Base-by-base conservation (phyloP, 2,888 invertebrate genomes). In the Eulithis testata region DNA sequence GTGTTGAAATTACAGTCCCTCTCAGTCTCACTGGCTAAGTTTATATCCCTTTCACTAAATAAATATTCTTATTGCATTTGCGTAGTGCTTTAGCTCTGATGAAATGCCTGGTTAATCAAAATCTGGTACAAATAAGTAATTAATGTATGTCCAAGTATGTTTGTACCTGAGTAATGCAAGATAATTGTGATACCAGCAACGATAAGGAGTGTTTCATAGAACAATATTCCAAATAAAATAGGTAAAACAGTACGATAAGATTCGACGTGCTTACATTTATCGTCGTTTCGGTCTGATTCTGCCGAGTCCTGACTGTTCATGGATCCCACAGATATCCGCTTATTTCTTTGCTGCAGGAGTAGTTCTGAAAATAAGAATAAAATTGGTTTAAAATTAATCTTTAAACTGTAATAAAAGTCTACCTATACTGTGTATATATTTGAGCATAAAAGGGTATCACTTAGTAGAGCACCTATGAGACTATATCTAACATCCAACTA, bases 291-390 rank as follows among this genome's bases (percentile, higher is more conserved):
- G 44, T 88, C 88, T 3, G 86, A 87, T 53, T 88, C 90, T 3
- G 75, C 81, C 0, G 91, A 91, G 36, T 84, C 85, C 71, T 91
- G 87, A 54, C 91, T 91, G 75, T 88, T 88, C 87, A 90, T 90
- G 11, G 93, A 93, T 31, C 82, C 85, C 79, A 89, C 86, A 1
- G 93, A 93, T 71, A 88, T 81, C 69, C 93, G 83, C 70, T 92
- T 92, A 68, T 85, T 91, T n/a, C 91, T 84, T 72, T 91, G 88
- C 71, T 91, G 87, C 44, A 85, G 82, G 14, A 91, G 77, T 14
- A 92, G 80, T 84, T 93, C 93, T 93, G 90, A 11, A 90, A 90
- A 65, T 14, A 2, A 63, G 54, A 69, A 50, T 4, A 56, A 37
- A 12, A 21, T 9, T 1, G 12, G 5, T 40, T 40, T 40, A 53